Base-by-base conservation (phyloP, 2,888 invertebrate species). In the Drosophila paramelanica region DNA sequence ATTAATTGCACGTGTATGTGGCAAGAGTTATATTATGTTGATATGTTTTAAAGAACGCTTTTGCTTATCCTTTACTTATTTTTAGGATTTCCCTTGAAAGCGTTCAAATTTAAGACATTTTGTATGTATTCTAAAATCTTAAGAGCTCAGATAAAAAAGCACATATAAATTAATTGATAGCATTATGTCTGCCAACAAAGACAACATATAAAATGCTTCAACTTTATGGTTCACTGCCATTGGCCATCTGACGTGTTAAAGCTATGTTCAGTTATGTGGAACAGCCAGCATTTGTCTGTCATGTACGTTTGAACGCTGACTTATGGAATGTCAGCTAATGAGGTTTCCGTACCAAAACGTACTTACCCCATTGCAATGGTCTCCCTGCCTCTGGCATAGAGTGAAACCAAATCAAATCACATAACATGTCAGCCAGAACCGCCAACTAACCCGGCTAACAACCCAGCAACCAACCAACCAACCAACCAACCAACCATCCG, bases 331-430 rank as follows among this genome's bases (percentile, higher is more conserved):
- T 25, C 72, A 72, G 56, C 82, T 78, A 84, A 82, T 88, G 73
- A 81, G 82, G 82, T 82, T 88, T 84, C 64, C 68, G 62, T 73
- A 73, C 76, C 79, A 75, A 84, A 87, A 39, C 67, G 75, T 72
- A 70, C 75, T 87, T 87, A 81, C 62, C 88, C 72, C 75, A 67
- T 46, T 77, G 61, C 67, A 52, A 61, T 36, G 39, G 76, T 55
- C 36, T 61, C 47, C 41, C 42, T 50, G 62, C 25, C 50, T 41
- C 43, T 67, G 49, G 43, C 73, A 53, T 31, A 14, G 25, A 60
- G 55, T 46, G 67, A 70, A 82, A 82, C 80, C 69, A 83, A 81
- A 82, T 82, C 75, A 82, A 82, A 82, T 82, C 81, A 84, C 84
- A 84, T 84, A 84, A 81, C 81, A 87, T 77, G 88, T 72, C 78